Conservation (phyloP, 1,140 invertebrate genomes). For the Camponotus floridanus region DNA sequence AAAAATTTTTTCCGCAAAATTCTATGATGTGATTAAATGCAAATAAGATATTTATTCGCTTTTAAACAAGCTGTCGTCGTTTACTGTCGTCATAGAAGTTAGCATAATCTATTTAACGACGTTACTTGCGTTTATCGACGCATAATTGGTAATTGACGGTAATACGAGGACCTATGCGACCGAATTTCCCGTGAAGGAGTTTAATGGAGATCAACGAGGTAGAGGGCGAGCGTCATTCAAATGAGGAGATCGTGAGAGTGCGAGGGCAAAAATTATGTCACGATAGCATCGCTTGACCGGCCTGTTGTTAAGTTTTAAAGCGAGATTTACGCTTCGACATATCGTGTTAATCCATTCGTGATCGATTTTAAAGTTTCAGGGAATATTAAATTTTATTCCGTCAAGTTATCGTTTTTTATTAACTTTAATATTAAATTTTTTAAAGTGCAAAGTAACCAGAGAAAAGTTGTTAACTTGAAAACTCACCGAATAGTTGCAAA, state of each 20-base stretch:
- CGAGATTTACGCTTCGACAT: constrained; percentile 14
- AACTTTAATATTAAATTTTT: not conserved
- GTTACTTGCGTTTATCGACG: constrained; percentile 35
- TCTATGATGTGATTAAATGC: not conserved
- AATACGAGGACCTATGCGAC: constrained; percentile 40
- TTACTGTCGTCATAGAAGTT: not conserved
- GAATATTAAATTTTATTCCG: not conserved
- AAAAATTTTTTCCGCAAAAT: not conserved
- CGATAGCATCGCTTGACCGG: not conserved
- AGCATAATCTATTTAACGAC: constrained; percentile 36
- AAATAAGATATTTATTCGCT: constrained; percentile 9
- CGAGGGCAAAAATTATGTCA: constrained; percentile 62
- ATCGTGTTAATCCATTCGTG: not conserved
- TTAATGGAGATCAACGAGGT: constrained; percentile 58
- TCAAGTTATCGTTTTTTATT: too few relatives aligned
- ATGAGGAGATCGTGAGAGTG: constrained; percentile 59
- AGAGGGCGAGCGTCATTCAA: constrained; percentile 48
- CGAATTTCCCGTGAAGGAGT: constrained; percentile 54
- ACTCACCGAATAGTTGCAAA: not conserved
- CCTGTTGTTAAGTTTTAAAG: not conserved
- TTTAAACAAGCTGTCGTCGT: not conserved
- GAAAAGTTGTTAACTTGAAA: not conserved
- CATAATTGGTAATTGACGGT: constrained; percentile 54
- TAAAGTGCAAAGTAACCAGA: not conserved
- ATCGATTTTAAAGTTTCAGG: not conserved